Conservation (phyloP, 1,140 invertebrate genomes). For the Chironomus tepperi region DNA sequence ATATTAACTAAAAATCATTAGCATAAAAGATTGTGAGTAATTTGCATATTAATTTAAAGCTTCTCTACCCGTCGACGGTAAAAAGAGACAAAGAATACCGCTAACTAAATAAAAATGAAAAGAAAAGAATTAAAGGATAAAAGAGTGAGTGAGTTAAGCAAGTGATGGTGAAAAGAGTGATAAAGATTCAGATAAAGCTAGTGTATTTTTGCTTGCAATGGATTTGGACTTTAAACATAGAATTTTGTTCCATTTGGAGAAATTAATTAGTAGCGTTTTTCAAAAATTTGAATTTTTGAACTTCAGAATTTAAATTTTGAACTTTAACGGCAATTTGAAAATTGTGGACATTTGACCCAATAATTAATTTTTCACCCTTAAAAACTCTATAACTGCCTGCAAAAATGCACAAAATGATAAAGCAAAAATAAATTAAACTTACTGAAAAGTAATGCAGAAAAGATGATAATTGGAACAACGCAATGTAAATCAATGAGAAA, state of each 20-base stretch:
- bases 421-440: slow-evolving; percentile 41
- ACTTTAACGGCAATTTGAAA: no score
- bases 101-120: slow-evolving; percentile 46
- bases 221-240: no score
- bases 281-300: no score
- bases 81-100: slow-evolving; percentile 53
- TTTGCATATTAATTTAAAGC: slow-evolving; percentile 48
- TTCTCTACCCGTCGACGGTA: slow-evolving; percentile 57
- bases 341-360: no score
- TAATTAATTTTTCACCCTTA: no score
- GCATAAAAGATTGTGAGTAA: slow-evolving; percentile 26
- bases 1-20: not conserved
- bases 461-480: slow-evolving; percentile 55
- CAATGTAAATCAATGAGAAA: slow-evolving; percentile 65
- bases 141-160: no score
- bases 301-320: no score
- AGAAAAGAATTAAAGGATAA: slow-evolving; percentile 22
- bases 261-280: no score
- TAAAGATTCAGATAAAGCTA: slow-evolving; percentile 18
- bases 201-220: slow-evolving; percentile 11
- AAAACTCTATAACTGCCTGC: no score
- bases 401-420: no score
- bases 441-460: slow-evolving; percentile 59
- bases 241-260: no score
- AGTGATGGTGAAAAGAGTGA: slow-evolving; percentile 17